Conservation (phyloP, 2,888 invertebrate species). For the Polymixis flavicincta region DNA sequence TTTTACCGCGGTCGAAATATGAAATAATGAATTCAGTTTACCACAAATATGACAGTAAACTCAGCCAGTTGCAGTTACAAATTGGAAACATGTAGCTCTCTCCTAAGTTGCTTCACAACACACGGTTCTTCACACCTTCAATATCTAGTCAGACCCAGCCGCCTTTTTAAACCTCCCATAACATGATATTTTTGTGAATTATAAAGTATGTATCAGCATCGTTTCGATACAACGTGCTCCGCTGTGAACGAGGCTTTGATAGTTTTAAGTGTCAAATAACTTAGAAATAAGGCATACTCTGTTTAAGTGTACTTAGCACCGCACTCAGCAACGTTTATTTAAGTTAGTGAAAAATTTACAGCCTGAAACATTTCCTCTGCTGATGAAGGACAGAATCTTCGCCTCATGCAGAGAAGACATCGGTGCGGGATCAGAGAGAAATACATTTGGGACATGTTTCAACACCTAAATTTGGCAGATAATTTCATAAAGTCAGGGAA, state of each 20-base stretch:
- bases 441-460: too few species aligned
- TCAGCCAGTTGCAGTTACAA: too few species aligned
- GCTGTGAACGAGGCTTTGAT: background rate
- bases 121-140: too few species aligned
- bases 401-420: background rate
- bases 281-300: background rate
- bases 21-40: too few species aligned
- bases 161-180: background rate
- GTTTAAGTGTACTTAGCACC: background rate
- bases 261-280: conserved; percentile 6
- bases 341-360: background rate
- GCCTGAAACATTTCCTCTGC: background rate
- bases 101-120: too few species aligned
- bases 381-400: background rate
- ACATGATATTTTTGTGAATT: background rate
- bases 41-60: too few species aligned
- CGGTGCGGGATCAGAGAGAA: background rate
- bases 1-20: too few species aligned
- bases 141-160: too few species aligned
- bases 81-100: too few species aligned
- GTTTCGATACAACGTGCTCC: background rate
- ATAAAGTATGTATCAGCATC: background rate
- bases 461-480: background rate
- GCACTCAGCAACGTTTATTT: background rate
- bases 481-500: background rate